Evolutionary conservation across 2,113 vertebrate species (phyloP).

Genomic region (Antennarius striatus): DNA sequence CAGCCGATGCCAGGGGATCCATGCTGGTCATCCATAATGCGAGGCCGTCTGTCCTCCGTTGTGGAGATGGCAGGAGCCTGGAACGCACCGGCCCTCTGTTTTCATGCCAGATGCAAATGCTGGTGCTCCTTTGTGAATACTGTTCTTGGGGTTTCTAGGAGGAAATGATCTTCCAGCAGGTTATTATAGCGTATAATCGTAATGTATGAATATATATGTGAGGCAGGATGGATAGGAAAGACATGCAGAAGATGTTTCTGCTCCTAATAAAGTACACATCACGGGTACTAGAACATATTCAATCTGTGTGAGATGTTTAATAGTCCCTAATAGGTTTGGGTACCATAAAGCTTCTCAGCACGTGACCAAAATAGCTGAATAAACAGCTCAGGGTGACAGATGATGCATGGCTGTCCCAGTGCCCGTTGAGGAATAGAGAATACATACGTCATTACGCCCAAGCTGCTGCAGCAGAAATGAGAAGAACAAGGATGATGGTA

Average conservation of each 20-base stretch:
- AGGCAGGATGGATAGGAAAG: no score
- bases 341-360: neutral
- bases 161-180: conserved; percentile 47
- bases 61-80: conserved; percentile 45
- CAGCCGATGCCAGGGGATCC: conserved; percentile 47
- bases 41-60: conserved; percentile 56
- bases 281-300: no score
- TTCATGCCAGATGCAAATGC: conserved; percentile 60
- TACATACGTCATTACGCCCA: neutral
- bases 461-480: neutral
- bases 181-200: no score
- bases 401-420: conserved; percentile 7
- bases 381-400: neutral
- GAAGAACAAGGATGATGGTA: neutral
- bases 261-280: neutral
- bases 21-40: conserved; percentile 66
- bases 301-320: no score
- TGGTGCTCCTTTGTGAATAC: conserved; percentile 45
- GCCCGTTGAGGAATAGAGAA: neutral
- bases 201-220: no score
- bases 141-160: conserved; percentile 11
- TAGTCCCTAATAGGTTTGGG: no score
- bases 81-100: conserved; percentile 59
- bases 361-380: neutral
- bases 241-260: conserved; percentile 16